Evolutionary conservation across 2,113 vertebrate genomes (phyloP).

Genomic region (Aepyceros melampus): DNA sequence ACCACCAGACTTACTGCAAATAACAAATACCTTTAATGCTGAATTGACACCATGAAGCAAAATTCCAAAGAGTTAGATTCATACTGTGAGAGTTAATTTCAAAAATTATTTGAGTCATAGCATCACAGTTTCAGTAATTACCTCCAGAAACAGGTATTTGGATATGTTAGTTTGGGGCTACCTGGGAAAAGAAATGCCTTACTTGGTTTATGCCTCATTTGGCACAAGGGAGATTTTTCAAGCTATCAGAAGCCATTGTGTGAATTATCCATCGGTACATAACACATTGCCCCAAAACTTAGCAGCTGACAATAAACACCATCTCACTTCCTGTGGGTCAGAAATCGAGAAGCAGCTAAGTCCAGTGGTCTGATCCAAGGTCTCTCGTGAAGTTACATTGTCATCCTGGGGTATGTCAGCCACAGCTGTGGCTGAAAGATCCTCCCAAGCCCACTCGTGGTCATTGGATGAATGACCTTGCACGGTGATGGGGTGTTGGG

Average conservation of each 20-base stretch:
- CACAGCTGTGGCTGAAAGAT: not conserved
- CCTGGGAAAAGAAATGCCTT: not conserved
- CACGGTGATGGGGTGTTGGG: not conserved
- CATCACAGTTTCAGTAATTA: not conserved
- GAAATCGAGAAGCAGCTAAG: not conserved
- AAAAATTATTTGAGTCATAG: not conserved
- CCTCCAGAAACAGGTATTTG: not conserved
- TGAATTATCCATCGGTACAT: not conserved
- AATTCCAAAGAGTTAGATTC: not conserved
- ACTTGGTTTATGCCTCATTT: constrained; percentile 9
- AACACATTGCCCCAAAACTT: not conserved
- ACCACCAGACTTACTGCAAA: not conserved
- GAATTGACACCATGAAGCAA: not conserved
- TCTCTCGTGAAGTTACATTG: not conserved
- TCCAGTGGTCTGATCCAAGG: not conserved
- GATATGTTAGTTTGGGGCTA: not conserved
- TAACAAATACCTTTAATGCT: constrained; percentile 4
- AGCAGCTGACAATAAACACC: not conserved
- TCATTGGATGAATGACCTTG: not conserved
- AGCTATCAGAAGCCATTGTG: not conserved
- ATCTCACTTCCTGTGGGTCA: not conserved
- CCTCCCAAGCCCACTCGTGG: not conserved
- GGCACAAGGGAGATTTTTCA: not conserved
- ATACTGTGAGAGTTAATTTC: not conserved
- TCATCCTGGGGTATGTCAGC: not conserved